A percentile compares a stretch with the other conserved stretches of the same genome.
Conservation (phyloP, 1,140 invertebrate genomes). For the Dreissena polymorpha region DNA sequence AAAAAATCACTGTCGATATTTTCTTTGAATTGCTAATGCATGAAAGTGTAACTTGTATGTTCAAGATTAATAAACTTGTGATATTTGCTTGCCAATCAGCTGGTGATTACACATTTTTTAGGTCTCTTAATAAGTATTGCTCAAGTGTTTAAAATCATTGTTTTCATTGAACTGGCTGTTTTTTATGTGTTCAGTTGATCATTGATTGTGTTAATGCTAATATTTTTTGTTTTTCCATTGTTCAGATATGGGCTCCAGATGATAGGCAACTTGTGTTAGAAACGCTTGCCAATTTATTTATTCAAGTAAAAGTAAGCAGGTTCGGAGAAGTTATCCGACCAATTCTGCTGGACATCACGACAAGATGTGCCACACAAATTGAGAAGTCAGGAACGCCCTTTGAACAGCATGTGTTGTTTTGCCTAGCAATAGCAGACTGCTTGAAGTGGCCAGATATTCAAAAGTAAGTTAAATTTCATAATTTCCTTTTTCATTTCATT, state of each 20-base stretch:
- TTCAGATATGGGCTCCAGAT: slow-evolving; percentile 42
- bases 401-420: slow-evolving; percentile 50
- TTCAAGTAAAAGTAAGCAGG: not conserved
- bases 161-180: not conserved
- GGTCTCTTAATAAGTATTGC: not conserved
- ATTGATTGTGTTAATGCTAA: not conserved
- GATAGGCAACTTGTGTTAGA: slow-evolving; percentile 32
- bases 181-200: not conserved
- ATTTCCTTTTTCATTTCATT: not conserved
- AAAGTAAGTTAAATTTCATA: slow-evolving; percentile 19
- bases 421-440: slow-evolving; percentile 53
- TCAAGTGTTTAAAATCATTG: not conserved
- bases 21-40: too few relatives aligned
- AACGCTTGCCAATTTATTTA: slow-evolving; percentile 17
- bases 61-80: not conserved
- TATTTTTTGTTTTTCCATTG: not conserved
- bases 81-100: not conserved
- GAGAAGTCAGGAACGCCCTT: not conserved
- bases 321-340: slow-evolving; percentile 20
- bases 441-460: slow-evolving; percentile 46
- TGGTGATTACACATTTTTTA: too few relatives aligned
- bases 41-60: too few relatives aligned
- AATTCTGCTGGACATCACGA: slow-evolving; percentile 41
- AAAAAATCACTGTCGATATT: too few relatives aligned
- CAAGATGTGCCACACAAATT: slow-evolving; percentile 4